Percentiles rank a stretch among this genome's conserved stretches.
phyloP scores from a whole-genome alignment of 2,797 vertebrate species.

The Ctenopoma multispine region DNA sequence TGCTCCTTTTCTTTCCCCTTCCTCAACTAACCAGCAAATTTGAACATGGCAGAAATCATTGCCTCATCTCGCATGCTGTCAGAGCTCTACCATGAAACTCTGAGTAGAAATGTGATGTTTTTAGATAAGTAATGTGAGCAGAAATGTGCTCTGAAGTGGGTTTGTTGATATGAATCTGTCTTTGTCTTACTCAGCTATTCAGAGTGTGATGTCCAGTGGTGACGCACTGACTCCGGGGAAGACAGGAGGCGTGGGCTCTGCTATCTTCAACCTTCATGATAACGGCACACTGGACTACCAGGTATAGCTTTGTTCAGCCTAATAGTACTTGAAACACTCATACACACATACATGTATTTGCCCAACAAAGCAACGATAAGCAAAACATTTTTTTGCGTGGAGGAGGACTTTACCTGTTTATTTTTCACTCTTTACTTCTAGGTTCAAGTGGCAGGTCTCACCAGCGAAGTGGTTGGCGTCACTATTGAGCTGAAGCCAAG shows the following conservation, averaged over 20 bases:
- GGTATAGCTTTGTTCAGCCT: slow-evolving; percentile 82
- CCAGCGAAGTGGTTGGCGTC: slow-evolving; percentile 87
- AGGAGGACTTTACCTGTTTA: neutral
- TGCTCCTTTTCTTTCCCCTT: slow-evolving; percentile 8
- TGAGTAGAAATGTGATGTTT: slow-evolving; percentile 19
- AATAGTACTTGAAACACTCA: too few species aligned
- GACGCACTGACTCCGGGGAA: slow-evolving; percentile 90
- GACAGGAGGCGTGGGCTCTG: slow-evolving; percentile 93
- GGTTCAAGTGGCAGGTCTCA: slow-evolving; percentile 91
- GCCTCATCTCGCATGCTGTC: slow-evolving; percentile 66
- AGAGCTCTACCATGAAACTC: slow-evolving; percentile 7
- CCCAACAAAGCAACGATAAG: neutral
- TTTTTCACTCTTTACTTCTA: slow-evolving; percentile 42
- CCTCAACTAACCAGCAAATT: slow-evolving; percentile 35
- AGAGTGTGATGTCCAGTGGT: slow-evolving; percentile 93
- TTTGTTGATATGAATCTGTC: slow-evolving; percentile 31
- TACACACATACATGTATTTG: too few species aligned
- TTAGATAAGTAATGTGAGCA: slow-evolving; percentile 26
- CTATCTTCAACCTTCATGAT: slow-evolving; percentile 88
- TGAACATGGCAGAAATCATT: slow-evolving; percentile 61
- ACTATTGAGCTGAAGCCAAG: slow-evolving; percentile 95
- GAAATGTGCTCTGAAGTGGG: slow-evolving; percentile 1
- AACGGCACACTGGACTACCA: slow-evolving; percentile 95
- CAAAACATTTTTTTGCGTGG: neutral
- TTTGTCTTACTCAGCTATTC: slow-evolving; percentile 85